Conservation (phyloP, 2,888 invertebrate species). For the Euspilapteryx auroguttella region DNA sequence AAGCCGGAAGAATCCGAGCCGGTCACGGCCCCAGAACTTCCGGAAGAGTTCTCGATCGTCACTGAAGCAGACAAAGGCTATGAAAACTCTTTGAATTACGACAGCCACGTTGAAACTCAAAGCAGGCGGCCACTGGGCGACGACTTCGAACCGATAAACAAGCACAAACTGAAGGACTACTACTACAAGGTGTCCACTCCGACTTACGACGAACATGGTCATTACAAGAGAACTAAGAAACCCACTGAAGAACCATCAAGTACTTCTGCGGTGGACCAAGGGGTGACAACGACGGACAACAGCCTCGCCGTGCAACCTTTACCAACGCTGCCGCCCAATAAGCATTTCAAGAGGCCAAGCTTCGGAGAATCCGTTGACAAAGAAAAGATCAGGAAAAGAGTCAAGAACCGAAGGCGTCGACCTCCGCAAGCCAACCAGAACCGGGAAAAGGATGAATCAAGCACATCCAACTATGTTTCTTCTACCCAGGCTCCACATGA, state of each 20-base stretch:
- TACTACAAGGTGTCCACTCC: constrained; percentile 49
- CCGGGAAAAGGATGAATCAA: constrained; percentile 26
- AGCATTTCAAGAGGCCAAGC: constrained; percentile 43
- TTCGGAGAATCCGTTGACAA: constrained; percentile 22
- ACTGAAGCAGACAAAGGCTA: constrained; percentile 42
- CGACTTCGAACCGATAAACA: constrained; percentile 46
- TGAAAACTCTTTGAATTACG: constrained; percentile 42
- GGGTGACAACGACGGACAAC: constrained; percentile 20
- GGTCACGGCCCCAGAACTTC: constrained; percentile 23
- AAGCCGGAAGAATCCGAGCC: constrained; percentile 19
- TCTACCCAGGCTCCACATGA: constrained; percentile 22
- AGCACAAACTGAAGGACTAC: constrained; percentile 45
- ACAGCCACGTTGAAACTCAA: constrained; percentile 41
- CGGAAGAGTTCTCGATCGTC: constrained; percentile 42
- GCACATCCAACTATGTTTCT: constrained; percentile 14
- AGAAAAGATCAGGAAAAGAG: constrained; percentile 40
- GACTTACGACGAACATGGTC: constrained; percentile 26
- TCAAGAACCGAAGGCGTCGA: constrained; percentile 46
- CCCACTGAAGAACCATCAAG: constrained; percentile 7
- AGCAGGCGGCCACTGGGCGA: constrained; percentile 46
- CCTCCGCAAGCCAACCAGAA: constrained; percentile 28
- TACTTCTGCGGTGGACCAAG: constrained; percentile 11
- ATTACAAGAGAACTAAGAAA: constrained; percentile 36
- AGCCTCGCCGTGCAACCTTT: constrained; percentile 26
- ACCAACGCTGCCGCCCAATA: constrained; percentile 49